Conservation (phyloP, 2,113 vertebrate species). For the Ctenodactylus gundi region DNA sequence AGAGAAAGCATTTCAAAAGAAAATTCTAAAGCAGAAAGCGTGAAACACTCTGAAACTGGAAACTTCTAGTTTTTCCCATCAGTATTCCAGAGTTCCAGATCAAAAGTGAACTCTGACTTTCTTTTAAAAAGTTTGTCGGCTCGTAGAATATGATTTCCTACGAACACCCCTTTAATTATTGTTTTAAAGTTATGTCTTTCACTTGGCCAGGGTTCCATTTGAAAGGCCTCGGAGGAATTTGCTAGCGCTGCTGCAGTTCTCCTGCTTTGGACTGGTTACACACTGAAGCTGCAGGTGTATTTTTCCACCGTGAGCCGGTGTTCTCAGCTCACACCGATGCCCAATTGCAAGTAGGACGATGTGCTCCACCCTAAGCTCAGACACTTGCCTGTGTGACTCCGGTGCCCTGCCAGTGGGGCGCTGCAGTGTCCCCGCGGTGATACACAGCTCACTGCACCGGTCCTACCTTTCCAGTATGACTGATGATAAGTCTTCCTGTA, state of each 20-base stretch:
- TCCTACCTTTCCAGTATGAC: background rate
- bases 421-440: background rate
- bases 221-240: background rate
- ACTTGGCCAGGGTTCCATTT: background rate
- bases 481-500: background rate
- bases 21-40: slow-evolving; percentile 43
- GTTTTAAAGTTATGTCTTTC: slow-evolving; percentile 29
- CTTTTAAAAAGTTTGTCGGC: background rate
- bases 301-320: slow-evolving; percentile 6
- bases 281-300: slow-evolving; percentile 13
- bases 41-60: slow-evolving; percentile 34
- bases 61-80: slow-evolving; percentile 44
- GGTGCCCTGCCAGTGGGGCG: background rate
- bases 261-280: slow-evolving; percentile 8
- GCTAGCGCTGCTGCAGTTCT: background rate
- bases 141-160: background rate
- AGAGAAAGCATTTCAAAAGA: slow-evolving; percentile 52
- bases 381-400: background rate
- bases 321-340: background rate
- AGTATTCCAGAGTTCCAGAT: slow-evolving; percentile 55
- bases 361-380: background rate
- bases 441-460: too few species aligned
- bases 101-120: slow-evolving; percentile 42
- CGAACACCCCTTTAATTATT: slow-evolving; percentile 6
- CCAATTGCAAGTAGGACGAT: background rate